Percentiles rank a stretch among this genome's conserved stretches.
Conservation (phyloP, 2,113 vertebrate species). For the Limanda limanda region DNA sequence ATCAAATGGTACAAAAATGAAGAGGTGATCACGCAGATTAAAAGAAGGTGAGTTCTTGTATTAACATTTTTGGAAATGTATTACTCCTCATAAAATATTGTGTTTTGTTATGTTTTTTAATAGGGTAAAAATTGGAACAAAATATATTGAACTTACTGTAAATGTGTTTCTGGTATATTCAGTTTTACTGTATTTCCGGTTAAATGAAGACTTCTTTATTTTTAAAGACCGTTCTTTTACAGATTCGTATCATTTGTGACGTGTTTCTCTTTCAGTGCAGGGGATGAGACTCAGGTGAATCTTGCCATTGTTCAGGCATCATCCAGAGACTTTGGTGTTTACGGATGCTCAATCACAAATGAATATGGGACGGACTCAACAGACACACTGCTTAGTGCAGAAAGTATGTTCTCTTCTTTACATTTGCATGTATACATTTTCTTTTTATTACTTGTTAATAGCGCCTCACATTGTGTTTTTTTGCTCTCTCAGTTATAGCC, state of each 20-base stretch:
- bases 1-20: conserved; percentile 93
- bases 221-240: too few relatives aligned
- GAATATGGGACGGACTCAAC: conserved; percentile 90
- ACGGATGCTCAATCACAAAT: conserved; percentile 90
- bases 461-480: neutral
- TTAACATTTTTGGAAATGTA: neutral
- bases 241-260: neutral
- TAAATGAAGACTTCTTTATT: too few relatives aligned
- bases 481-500: conserved; percentile 83
- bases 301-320: conserved; percentile 92
- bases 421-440: neutral
- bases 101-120: neutral
- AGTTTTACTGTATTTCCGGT: too few relatives aligned
- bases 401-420: conserved; percentile 79
- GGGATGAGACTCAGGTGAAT: conserved; percentile 91
- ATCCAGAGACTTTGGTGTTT: conserved; percentile 89
- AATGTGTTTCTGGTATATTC: neutral
- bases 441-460: neutral
- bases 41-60: conserved; percentile 84
- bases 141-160: neutral
- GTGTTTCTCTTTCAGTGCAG: conserved; percentile 83
- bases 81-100: neutral
- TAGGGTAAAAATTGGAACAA: neutral
- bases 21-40: conserved; percentile 83
- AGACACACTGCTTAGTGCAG: conserved; percentile 89